A percentile compares a stretch with the other conserved stretches of the same genome.
These are phyloP conservation scores for Papilio polyxenes DNA, from an alignment of 1,140 invertebrate genomes.

Conservation along the genomic window DNA sequence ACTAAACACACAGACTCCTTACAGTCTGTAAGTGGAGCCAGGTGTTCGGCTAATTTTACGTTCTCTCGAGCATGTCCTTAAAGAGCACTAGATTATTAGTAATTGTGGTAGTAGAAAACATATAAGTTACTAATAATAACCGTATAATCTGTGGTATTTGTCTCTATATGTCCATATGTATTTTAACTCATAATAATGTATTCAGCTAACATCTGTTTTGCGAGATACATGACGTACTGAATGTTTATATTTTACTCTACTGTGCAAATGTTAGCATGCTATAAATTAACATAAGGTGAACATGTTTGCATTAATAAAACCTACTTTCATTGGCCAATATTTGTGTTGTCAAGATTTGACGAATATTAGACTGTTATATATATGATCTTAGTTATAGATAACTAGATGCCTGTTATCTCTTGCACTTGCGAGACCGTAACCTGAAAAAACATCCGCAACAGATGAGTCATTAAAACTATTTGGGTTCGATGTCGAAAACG, in stretches of 20 bases:
- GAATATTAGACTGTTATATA: slow-evolving; percentile 14
- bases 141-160: background rate
- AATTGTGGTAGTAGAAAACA: background rate
- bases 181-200: background rate
- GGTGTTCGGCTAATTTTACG: slow-evolving; percentile 23
- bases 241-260: slow-evolving; percentile 1
- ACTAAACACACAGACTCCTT: slow-evolving; percentile 37
- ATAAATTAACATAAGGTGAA: background rate
- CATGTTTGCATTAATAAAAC: slow-evolving; percentile 17
- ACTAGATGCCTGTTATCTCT: slow-evolving; percentile 44
- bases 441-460: slow-evolving; percentile 62
- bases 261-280: slow-evolving; percentile 17
- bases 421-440: slow-evolving; percentile 52
- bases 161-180: background rate
- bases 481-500: slow-evolving; percentile 43
- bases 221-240: background rate
- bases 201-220: background rate
- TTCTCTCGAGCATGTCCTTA: slow-evolving; percentile 31
- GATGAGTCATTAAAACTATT: slow-evolving; percentile 47
- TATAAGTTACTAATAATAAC: background rate
- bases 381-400: slow-evolving; percentile 32
- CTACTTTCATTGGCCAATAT: slow-evolving; percentile 36
- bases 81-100: slow-evolving; percentile 20
- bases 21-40: slow-evolving; percentile 23
- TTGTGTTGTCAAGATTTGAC: slow-evolving; percentile 11